Evolutionary conservation across 2,113 vertebrate genomes (phyloP).

Genomic region (Otolemur garnettii): DNA sequence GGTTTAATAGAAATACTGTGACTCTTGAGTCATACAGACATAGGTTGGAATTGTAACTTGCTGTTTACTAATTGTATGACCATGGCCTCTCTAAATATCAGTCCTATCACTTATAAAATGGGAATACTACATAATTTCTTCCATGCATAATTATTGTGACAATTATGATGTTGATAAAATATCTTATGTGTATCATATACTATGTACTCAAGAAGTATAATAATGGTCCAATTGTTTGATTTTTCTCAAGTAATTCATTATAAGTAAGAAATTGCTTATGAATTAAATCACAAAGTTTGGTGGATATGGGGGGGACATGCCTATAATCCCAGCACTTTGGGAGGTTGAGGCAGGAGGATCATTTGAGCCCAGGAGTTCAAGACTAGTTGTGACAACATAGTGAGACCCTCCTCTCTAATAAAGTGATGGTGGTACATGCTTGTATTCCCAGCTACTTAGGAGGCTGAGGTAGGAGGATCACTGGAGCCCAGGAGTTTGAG

Average conservation of each 20-base stretch:
- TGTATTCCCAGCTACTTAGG: neutral
- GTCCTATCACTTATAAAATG: conserved; percentile 23
- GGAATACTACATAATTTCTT: conserved; percentile 23
- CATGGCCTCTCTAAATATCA: neutral
- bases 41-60: neutral
- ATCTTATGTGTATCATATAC: neutral
- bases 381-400: neutral
- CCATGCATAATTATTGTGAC: neutral
- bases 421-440: neutral
- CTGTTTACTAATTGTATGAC: conserved; percentile 13
- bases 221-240: neutral
- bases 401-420: neutral
- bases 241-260: conserved; percentile 39
- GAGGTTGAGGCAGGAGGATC: neutral
- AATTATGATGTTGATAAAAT: conserved; percentile 43
- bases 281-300: neutral
- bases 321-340: neutral
- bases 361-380: neutral
- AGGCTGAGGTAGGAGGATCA: neutral
- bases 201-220: neutral
- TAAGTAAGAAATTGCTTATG: conserved; percentile 27
- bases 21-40: neutral
- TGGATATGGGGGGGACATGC: neutral
- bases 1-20: neutral
- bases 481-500: neutral